Evolutionary conservation across 2,113 vertebrate genomes (phyloP).

Genomic region (Narcine bancroftii): DNA sequence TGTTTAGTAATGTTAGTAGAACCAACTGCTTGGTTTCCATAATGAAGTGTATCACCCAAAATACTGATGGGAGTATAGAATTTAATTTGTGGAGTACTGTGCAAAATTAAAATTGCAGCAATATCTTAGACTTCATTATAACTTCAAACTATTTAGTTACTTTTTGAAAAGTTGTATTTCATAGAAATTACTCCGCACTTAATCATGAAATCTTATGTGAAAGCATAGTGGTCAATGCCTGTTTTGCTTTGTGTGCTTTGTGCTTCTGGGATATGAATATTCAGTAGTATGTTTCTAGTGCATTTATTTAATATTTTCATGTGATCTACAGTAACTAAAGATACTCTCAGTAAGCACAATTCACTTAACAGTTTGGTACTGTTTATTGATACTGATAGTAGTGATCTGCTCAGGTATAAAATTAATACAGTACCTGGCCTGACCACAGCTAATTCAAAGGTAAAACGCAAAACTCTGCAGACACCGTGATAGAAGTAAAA

Average conservation of each 20-base stretch:
- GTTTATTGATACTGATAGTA: too few relatives aligned
- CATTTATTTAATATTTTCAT: background rate
- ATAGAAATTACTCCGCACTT: too few relatives aligned
- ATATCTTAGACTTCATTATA: too few relatives aligned
- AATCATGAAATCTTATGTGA: too few relatives aligned
- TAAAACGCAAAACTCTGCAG: too few relatives aligned
- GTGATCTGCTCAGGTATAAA: too few relatives aligned
- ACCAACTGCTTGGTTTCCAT: background rate
- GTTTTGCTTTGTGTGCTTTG: too few relatives aligned
- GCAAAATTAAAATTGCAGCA: conserved; percentile 1
- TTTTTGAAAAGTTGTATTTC: background rate
- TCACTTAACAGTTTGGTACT: too few relatives aligned
- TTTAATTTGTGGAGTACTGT: background rate
- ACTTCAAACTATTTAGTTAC: background rate
- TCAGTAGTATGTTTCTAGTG: background rate
- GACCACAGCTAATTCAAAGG: too few relatives aligned
- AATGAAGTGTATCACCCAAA: background rate
- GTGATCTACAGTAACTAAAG: background rate
- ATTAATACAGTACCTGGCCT: too few relatives aligned
- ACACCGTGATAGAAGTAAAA: too few relatives aligned
- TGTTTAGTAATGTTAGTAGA: background rate
- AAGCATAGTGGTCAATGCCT: background rate
- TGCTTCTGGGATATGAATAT: background rate
- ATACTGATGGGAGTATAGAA: background rate
- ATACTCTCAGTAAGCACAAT: too few relatives aligned